Base-by-base conservation (phyloP, 2,888 invertebrate genomes). In the Hemicrepidius hirtus region DNA sequence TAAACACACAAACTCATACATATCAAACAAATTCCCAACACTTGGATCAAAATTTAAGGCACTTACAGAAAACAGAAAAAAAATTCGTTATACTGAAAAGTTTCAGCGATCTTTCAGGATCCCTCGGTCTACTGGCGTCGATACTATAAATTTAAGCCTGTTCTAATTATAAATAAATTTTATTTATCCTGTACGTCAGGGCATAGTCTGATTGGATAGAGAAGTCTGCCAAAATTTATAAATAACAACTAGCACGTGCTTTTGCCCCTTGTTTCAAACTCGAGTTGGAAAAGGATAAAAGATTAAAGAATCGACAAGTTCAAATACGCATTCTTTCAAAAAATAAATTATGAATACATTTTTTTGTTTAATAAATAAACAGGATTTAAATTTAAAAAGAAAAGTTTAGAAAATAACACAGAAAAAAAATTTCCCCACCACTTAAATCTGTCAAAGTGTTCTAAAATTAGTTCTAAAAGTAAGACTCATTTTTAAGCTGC, bases 141-240 rank as follows among this genome's bases (percentile, higher is more conserved):
- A 24, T 21, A 16, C 41, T 21, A 66, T 59, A 67, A 59, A 59
- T 44, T 65, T 66, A 20, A 55, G 57, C 46, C 59, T 13, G 59
- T 59, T 65, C 66, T 60, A 66, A 66, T 76, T 77, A 77, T 77
- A 77, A 77, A 77, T 77, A 73, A 75, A 73, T 37, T 73, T 75
- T 77, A 73, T 76, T 74, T 76, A 77, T 76, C 67, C 63, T 24
- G 63, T 66, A 73, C 71, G 77, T 75, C 74, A 71, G 60, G 18
- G 10, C 37, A 16, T 18, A 53, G 50, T 44, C 62, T 57, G 40
- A 69, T 69, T 73, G 73, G 68, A 20, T 49, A 21, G 44, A 49
- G 44, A 28, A 9, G 37, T 13, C 40, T 67, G 71, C 71, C 67
- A 67, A 71, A 71, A 60, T 49, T 37, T 59, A 59, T 49, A 63